Evolutionary conservation across 2,888 invertebrate genomes (phyloP).

Genomic region (Spilosoma lubricipeda): DNA sequence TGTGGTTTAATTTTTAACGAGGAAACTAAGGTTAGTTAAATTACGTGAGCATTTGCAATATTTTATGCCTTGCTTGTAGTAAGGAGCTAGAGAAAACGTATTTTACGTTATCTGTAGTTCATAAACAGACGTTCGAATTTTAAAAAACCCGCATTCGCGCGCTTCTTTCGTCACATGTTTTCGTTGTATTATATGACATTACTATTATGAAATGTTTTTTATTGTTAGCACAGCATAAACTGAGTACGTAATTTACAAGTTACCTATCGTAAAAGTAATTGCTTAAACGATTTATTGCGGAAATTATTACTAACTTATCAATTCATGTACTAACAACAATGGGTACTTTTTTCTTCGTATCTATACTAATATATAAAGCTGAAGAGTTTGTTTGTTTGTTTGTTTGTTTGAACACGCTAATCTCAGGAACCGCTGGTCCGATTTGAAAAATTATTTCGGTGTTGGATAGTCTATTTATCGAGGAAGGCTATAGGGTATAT

Average conservation of each 20-base stretch:
- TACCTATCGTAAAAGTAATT: constrained; percentile 8
- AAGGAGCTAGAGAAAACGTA: not conserved
- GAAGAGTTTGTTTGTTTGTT: no score
- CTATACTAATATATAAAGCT: no score
- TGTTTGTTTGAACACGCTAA: no score
- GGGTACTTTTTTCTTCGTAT: not conserved
- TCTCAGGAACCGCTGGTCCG: no score
- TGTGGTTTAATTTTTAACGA: not conserved
- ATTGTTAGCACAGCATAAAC: constrained; percentile 2
- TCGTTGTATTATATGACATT: not conserved
- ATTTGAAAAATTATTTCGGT: no score
- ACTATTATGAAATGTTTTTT: not conserved
- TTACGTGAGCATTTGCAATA: constrained; percentile 5
- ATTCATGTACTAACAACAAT: not conserved
- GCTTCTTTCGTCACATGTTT: not conserved
- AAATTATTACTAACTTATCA: not conserved
- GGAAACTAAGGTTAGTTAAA: not conserved
- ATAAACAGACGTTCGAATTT: constrained; percentile 20
- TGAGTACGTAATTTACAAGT: constrained; percentile 12
- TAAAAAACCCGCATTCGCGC: constrained; percentile 37
- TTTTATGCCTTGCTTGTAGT: not conserved
- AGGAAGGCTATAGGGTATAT: no score
- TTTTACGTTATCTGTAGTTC: constrained; percentile 9
- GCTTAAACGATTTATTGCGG: constrained; percentile 18
- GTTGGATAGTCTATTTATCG: no score